Conservation (phyloP, 1,140 invertebrate species). For the Drosophila ohnishii region DNA sequence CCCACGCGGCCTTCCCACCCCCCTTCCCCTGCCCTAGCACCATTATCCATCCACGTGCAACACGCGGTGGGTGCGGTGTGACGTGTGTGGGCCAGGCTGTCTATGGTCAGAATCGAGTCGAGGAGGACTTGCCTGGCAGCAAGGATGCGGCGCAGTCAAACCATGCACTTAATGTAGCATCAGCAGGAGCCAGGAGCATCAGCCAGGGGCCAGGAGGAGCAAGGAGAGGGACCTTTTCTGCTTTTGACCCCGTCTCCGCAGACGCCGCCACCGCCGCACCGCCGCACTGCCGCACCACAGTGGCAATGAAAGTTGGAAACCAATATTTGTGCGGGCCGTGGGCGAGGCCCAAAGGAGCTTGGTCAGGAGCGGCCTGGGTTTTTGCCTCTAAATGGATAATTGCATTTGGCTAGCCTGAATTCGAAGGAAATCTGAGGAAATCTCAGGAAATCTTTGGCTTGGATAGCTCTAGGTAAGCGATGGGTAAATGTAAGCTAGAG, state of each 20-base stretch:
- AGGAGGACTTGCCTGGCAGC: constrained; percentile 10
- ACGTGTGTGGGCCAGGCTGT: constrained; percentile 20
- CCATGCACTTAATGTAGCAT: constrained; percentile 65
- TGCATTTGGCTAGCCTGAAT: constrained; percentile 22
- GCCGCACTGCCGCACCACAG: constrained; percentile 40
- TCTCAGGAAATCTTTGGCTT: not conserved
- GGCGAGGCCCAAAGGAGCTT: constrained; percentile 11
- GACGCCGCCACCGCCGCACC: constrained; percentile 13
- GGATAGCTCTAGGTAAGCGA: not conserved
- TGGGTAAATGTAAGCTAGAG: not conserved
- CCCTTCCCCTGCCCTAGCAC: not conserved
- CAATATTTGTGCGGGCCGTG: constrained; percentile 65
- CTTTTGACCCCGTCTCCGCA: constrained; percentile 30
- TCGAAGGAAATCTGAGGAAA: not conserved
- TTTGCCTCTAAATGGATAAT: constrained; percentile 25
- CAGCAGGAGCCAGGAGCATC: constrained; percentile 42
- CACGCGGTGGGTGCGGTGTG: constrained; percentile 9
- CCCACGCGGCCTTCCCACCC: constrained; percentile 39
- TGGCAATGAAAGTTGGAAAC: constrained; percentile 75
- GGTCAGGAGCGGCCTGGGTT: constrained; percentile 22
- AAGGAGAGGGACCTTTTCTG: constrained; percentile 14
- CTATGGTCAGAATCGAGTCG: constrained; percentile 60
- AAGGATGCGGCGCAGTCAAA: constrained; percentile 57
- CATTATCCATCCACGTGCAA: not conserved
- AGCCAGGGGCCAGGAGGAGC: constrained; percentile 2